Base-by-base conservation (phyloP, 2,113 vertebrate genomes). In the Dipodomys stephensi region DNA sequence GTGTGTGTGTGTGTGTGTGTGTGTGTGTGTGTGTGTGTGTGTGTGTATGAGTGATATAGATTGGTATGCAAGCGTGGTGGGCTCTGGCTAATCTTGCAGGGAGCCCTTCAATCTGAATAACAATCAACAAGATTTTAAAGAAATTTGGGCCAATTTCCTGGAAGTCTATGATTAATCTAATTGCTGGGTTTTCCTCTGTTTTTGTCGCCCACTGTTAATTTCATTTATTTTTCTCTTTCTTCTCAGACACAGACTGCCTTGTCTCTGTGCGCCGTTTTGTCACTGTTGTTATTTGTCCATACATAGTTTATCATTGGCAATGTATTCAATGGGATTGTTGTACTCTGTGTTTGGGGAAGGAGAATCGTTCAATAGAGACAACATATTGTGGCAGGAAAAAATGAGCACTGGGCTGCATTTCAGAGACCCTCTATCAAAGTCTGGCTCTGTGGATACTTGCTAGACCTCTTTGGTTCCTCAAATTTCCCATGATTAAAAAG, bases 91-190 rank as follows among this genome's bases (percentile, higher is more conserved):
- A 96, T 96, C 96, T 97, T 78, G 74, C 94, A 96, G 96, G 93
- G 97, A 97, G 96, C 97, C 97, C 97, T 97, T 97, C 96, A 96
- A 97, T 97, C 97, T 97, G 97, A 97, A 97, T 97, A 97, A 97
- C 96, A 97, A 97, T 97, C 94, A 96, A 96, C 93, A 96, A 97
- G 96, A 97, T 96, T 96, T 97, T 97, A 97, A 97, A 97, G 96
- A 97, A 97, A 97, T 96, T 97, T 97, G 96, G 97, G 96, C 97
- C 97, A 97, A 97, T 97, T 97, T 97, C 97, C 97, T 96, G 96
- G 97, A 97, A 97, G 97, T 97, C 97, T 97, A 95, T 97, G 97
- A 97, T 97, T 97, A 97, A 97, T 97, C 96, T 97, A 97, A 97
- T 97, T 97, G 97, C 97, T 95, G 97, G 97, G 96, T 97, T 96